Percentiles rank a stretch among this genome's conserved stretches.
Conservation (phyloP, 1,140 invertebrate genomes). For the Drosophila serrata region DNA sequence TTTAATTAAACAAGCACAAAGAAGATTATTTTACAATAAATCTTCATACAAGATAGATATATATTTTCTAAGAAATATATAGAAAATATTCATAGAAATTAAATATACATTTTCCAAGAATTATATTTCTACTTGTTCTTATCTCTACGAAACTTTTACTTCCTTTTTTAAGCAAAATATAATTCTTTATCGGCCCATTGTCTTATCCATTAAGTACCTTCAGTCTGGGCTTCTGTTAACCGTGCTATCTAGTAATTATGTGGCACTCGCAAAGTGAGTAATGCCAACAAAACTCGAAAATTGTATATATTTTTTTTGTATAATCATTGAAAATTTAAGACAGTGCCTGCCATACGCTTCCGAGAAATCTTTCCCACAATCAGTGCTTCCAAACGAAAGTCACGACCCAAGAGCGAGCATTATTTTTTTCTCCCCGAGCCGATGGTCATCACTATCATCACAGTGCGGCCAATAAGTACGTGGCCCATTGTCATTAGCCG, state of each 20-base stretch:
- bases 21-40: too few relatives aligned
- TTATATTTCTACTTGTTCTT: background rate
- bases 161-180: background rate
- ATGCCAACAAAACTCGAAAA: constrained; percentile 4
- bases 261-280: constrained; percentile 14
- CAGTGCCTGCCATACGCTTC: background rate
- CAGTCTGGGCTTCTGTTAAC: background rate
- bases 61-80: background rate
- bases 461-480: constrained; percentile 39
- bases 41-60: too few relatives aligned
- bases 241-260: constrained; percentile 16
- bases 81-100: background rate
- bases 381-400: constrained; percentile 30
- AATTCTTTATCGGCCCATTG: background rate
- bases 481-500: constrained; percentile 55
- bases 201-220: constrained; percentile 7
- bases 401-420: constrained; percentile 32
- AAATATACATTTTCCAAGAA: background rate
- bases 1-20: too few relatives aligned
- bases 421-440: constrained; percentile 14
- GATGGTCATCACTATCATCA: constrained; percentile 27
- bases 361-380: constrained; percentile 43
- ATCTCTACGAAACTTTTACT: background rate
- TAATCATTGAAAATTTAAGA: constrained; percentile 23
- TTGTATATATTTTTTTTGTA: background rate